Evolutionary conservation across 2,888 invertebrate species (phyloP).

Genomic region (Ectobius pallidus): DNA sequence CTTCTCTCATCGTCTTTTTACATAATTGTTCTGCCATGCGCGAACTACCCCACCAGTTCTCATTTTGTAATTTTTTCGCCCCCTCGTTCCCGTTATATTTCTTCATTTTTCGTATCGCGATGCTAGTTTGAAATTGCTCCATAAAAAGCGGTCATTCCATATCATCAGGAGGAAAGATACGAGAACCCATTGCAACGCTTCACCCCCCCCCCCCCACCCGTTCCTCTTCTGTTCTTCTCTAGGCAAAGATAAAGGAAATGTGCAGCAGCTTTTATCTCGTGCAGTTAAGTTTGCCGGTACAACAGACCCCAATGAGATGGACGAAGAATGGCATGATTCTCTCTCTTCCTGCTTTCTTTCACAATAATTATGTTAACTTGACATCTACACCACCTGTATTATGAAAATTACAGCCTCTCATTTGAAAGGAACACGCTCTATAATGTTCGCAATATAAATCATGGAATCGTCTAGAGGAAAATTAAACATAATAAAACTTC

Average conservation of each 20-base stretch:
- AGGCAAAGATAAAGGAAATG: conserved; percentile 27
- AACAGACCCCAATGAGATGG: background rate
- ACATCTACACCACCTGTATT: too few relatives aligned
- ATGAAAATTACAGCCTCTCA: too few relatives aligned
- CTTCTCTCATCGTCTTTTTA: conserved; percentile 23
- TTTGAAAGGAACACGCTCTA: too few relatives aligned
- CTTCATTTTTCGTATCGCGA: conserved; percentile 26
- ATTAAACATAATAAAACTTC: too few relatives aligned
- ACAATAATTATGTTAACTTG: too few relatives aligned
- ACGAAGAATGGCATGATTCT: background rate
- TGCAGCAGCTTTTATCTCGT: conserved; percentile 18
- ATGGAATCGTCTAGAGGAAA: too few relatives aligned
- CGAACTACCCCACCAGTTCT: background rate
- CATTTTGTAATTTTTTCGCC: conserved; percentile 7
- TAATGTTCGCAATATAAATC: too few relatives aligned
- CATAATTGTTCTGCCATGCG: conserved; percentile 21
- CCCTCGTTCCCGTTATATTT: conserved; percentile 18
- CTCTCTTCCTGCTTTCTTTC: background rate
- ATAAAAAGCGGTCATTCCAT: conserved; percentile 35
- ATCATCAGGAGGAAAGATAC: conserved; percentile 20
- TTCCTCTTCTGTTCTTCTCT: too few relatives aligned
- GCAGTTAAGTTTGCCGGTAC: conserved; percentile 3
- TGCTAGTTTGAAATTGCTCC: conserved; percentile 27
- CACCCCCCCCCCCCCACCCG: background rate
- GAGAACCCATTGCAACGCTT: background rate